Evolutionary conservation across 2,113 vertebrate genomes (phyloP).

Genomic region (Sphaerodactylus townsendi): DNA sequence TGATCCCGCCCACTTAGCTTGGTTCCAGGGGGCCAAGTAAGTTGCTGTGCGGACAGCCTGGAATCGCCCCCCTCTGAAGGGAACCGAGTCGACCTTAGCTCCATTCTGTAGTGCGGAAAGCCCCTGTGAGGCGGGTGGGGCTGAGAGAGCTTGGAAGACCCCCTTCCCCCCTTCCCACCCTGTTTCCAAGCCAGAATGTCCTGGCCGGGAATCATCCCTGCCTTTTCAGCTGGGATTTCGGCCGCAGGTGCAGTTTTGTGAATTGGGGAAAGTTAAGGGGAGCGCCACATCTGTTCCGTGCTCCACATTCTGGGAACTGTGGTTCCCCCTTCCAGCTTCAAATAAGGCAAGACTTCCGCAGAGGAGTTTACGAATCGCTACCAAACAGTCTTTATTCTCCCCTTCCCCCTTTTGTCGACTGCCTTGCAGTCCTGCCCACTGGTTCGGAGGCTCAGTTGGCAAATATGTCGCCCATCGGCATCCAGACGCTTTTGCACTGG

Average conservation of each 20-base stretch:
- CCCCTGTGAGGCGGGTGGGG: no score
- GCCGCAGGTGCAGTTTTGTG: neutral
- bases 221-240: neutral
- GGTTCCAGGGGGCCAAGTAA: no score
- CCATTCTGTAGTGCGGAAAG: no score
- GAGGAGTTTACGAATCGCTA: neutral
- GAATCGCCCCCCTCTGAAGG: no score
- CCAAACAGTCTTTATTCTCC: slow-evolving; percentile 3
- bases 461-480: slow-evolving; percentile 78
- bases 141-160: no score
- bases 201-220: no score
- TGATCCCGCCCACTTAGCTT: no score
- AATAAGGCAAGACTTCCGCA: neutral
- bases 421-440: neutral
- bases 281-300: neutral
- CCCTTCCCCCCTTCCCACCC: no score
- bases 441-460: slow-evolving; percentile 40
- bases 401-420: neutral
- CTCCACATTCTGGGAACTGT: neutral
- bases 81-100: no score
- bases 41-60: no score
- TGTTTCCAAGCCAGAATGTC: no score
- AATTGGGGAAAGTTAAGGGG: neutral
- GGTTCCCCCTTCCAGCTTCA: neutral
- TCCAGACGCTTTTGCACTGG: slow-evolving; percentile 86